Percentiles rank a stretch among this genome's conserved stretches.
Conservation (phyloP, 1,140 invertebrate genomes). For the Panulirus ornatus region DNA sequence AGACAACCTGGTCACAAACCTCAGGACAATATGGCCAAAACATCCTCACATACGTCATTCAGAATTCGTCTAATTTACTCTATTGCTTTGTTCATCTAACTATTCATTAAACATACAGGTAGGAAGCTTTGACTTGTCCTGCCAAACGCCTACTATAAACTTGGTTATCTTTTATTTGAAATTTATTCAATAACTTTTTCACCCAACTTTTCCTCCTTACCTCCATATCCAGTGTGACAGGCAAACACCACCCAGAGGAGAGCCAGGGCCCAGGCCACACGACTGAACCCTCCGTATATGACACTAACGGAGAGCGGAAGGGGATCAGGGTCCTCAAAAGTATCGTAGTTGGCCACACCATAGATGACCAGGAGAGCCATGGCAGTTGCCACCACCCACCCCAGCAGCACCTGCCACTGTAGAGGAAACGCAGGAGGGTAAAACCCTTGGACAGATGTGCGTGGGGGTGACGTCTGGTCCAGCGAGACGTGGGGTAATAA, state of each 20-base stretch:
- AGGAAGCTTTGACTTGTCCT: not conserved
- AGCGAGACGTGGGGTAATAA: too few species aligned
- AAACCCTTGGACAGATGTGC: too few species aligned
- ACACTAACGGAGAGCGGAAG: constrained; percentile 80
- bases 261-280: constrained; percentile 89
- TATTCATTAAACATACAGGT: too few species aligned
- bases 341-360: constrained; percentile 50
- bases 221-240: constrained; percentile 92
- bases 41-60: too few species aligned
- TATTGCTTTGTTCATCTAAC: too few species aligned
- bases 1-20: too few species aligned
- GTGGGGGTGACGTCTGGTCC: too few species aligned
- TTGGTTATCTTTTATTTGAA: too few species aligned
- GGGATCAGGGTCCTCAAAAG: not conserved
- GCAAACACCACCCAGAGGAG: constrained; percentile 93
- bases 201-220: constrained; percentile 78
- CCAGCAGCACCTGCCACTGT: constrained; percentile 38
- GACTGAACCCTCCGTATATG: constrained; percentile 89
- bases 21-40: not conserved
- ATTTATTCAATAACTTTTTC: too few species aligned
- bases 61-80: too few species aligned
- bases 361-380: constrained; percentile 14
- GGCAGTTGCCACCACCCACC: constrained; percentile 25
- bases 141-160: too few species aligned
- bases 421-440: too few species aligned